These are phyloP conservation scores for Diabrotica balteata DNA, from an alignment of 2,888 invertebrate species.

Conservation along the genomic window DNA sequence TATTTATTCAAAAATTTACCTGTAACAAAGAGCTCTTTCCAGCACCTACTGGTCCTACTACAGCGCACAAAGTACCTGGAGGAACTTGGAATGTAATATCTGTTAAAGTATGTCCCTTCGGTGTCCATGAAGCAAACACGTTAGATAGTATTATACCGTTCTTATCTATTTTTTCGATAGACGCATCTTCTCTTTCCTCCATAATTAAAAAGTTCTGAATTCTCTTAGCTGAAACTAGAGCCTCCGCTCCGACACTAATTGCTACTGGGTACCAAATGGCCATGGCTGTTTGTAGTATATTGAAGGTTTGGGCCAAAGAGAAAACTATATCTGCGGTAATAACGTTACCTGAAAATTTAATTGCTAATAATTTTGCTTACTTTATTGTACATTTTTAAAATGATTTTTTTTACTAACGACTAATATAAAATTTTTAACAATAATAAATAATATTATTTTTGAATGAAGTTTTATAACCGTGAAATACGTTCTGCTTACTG, in stretches of 20 bases:
- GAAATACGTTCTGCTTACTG: no score
- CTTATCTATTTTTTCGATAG: conserved; percentile 28
- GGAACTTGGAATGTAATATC: conserved; percentile 59
- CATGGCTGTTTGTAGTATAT: conserved; percentile 63
- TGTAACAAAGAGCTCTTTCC: conserved; percentile 74
- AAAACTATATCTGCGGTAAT: conserved; percentile 60
- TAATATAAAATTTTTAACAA: no score
- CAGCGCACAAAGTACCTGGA: conserved; percentile 68
- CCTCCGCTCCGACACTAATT: conserved; percentile 67
- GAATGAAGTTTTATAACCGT: no score
- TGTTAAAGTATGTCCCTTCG: conserved; percentile 45
- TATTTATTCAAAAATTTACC: conserved; percentile 25
- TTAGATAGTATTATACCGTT: conserved; percentile 45
- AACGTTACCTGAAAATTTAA: conserved; percentile 41
- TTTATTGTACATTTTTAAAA: no score
- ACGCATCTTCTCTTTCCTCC: conserved; percentile 63
- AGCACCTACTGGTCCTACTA: conserved; percentile 88
- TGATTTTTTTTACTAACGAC: no score
- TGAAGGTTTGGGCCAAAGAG: conserved; percentile 62
- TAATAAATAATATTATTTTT: no score
- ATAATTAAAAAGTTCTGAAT: conserved; percentile 65
- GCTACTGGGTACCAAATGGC: conserved; percentile 69
- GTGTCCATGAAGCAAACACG: conserved; percentile 51
- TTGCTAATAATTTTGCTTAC: no score
- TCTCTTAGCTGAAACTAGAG: conserved; percentile 64